phyloP scores from a whole-genome alignment of 2,797 vertebrate species.

The Poecilia gillii region DNA sequence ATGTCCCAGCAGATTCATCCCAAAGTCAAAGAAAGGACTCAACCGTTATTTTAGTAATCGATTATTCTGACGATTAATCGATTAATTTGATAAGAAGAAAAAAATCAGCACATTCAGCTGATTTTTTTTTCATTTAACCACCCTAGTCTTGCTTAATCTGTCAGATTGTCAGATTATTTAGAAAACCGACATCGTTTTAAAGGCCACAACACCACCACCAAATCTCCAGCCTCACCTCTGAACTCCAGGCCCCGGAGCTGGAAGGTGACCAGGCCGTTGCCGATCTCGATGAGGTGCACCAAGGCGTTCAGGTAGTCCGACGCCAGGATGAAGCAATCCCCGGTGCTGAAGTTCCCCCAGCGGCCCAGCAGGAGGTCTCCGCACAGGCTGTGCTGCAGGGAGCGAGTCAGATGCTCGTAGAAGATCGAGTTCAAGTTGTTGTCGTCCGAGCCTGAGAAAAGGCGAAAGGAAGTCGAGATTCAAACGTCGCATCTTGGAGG shows the following conservation, averaged over 20 bases:
- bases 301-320: conserved; percentile 99
- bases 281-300: conserved; percentile 97
- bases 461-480: background rate
- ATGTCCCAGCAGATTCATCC: too few species aligned
- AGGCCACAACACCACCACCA: background rate
- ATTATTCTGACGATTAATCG: too few species aligned
- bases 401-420: conserved; percentile 97
- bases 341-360: conserved; percentile 96
- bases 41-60: too few species aligned
- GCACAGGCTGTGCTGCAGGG: conserved; percentile 95
- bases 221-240: conserved; percentile 84
- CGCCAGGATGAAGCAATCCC: conserved; percentile 98
- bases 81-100: too few species aligned
- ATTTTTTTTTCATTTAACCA: too few species aligned
- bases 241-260: conserved; percentile 98
- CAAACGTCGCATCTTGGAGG: background rate
- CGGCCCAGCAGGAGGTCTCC: conserved; percentile 94
- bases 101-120: too few species aligned
- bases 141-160: background rate
- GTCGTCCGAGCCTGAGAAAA: conserved; percentile 90
- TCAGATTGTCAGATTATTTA: background rate
- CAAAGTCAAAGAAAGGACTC: too few species aligned
- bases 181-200: background rate
- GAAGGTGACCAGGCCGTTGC: conserved; percentile 96
- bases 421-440: conserved; percentile 99